phyloP scores from a whole-genome alignment of 2,888 invertebrate species.

The Maniola hyperantus region DNA sequence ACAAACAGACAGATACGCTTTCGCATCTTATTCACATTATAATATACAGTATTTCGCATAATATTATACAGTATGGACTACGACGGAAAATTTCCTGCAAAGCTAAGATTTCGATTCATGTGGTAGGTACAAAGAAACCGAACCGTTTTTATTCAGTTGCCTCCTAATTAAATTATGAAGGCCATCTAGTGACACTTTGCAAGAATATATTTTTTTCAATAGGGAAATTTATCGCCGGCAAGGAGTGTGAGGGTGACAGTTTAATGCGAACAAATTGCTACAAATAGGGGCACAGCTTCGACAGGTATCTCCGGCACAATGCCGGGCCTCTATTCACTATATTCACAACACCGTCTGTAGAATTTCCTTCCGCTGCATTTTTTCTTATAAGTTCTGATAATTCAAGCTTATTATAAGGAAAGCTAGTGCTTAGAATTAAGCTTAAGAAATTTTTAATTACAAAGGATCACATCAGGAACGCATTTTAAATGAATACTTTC shows the following conservation, averaged over 20 bases:
- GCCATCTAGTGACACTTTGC: neutral
- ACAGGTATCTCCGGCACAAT: slow-evolving; percentile 37
- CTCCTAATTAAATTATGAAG: neutral
- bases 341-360: slow-evolving; percentile 27
- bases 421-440: neutral
- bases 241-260: slow-evolving; percentile 26
- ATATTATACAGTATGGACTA: too few relatives aligned
- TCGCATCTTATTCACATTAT: too few relatives aligned
- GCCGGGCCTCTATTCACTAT: slow-evolving; percentile 37
- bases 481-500: neutral
- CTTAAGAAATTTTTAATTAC: neutral
- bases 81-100: too few relatives aligned
- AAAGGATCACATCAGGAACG: too few relatives aligned
- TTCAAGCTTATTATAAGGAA: slow-evolving; percentile 37
- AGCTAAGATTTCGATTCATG: too few relatives aligned
- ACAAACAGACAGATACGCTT: too few relatives aligned
- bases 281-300: slow-evolving; percentile 50
- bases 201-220: slow-evolving; percentile 16
- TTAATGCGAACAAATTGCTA: slow-evolving; percentile 58
- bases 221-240: slow-evolving; percentile 24
- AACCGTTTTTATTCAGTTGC: neutral
- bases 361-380: slow-evolving; percentile 36
- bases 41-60: too few relatives aligned
- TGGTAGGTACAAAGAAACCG: too few relatives aligned
- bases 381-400: slow-evolving; percentile 38